These are phyloP conservation scores for Megaleporinus macrocephalus DNA, from an alignment of 2,113 vertebrate species.

Conservation along the genomic window DNA sequence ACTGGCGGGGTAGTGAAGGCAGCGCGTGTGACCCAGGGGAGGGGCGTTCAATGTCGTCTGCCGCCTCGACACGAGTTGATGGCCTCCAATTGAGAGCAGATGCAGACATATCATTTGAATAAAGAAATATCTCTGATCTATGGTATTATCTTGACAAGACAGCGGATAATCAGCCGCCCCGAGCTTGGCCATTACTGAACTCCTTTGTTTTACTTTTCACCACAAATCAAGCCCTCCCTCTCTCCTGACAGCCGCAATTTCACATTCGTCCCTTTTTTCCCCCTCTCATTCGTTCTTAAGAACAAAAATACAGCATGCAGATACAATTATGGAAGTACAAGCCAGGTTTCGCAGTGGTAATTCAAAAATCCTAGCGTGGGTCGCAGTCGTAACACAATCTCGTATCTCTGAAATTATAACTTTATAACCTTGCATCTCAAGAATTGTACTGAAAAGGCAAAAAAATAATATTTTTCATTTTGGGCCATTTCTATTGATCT, in stretches of 20 bases:
- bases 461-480: neutral
- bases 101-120: conserved; percentile 61
- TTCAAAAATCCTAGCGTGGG: conserved; percentile 7
- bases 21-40: conserved; percentile 41
- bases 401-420: neutral
- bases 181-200: conserved; percentile 53
- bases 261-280: conserved; percentile 42
- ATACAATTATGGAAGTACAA: conserved; percentile 35
- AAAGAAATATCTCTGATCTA: conserved; percentile 61
- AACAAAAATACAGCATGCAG: conserved; percentile 23
- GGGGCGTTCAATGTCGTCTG: conserved; percentile 52
- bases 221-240: conserved; percentile 57
- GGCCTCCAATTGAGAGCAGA: conserved; percentile 56
- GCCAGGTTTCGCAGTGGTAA: conserved; percentile 16
- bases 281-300: conserved; percentile 29
- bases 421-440: no score
- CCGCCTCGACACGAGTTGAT: conserved; percentile 52
- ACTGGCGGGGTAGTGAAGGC: conserved; percentile 24
- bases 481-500: neutral
- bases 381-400: neutral
- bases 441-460: no score
- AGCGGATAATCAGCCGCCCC: conserved; percentile 59
- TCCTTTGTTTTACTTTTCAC: conserved; percentile 62
- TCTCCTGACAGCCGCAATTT: conserved; percentile 51
- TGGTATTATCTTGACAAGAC: conserved; percentile 62